Evolutionary conservation across 1,140 invertebrate genomes (phyloP), one percentile per base, ranked within the genome.

Genomic region (Artemia franciscana): DNA sequence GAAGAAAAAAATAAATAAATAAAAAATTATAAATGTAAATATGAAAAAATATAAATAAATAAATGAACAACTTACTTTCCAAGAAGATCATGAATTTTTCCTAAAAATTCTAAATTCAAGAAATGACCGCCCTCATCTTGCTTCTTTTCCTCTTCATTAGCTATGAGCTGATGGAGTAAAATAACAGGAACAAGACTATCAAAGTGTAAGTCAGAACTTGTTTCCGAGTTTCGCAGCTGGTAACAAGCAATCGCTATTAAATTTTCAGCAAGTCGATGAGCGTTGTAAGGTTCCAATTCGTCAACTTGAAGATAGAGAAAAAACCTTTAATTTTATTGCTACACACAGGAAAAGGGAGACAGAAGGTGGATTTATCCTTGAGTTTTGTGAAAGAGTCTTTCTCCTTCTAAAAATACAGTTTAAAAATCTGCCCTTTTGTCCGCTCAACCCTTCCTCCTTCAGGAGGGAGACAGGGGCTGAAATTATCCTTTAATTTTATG

Each of bases 31-130:
- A n/a, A n/a, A n/a, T n/a, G n/a, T n/a, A n/a, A n/a, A n/a, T n/a
- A n/a, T n/a, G n/a, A n/a, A n/a, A n/a, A n/a, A n/a, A n/a, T n/a
- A n/a, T n/a, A n/a, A n/a, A n/a, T n/a, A n/a, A n/a, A n/a, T n/a
- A n/a, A n/a, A n/a, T n/a, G n/a, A n/a, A n/a, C n/a, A n/a, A 61
- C 69, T 72, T 73, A 80, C 71, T 76, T 78, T 65, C 86, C 86
- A 28, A 91, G 76, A 70, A 87, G 86, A 66, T 92, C 86, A 73
- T 94, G 91, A 12, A 80, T 86, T 62, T 82, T 82, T 67, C 88
- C 84, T 28, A 94, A 75, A 58, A 92, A 77, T 72, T 82, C 79
- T 1, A 91, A 73, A 4, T 88, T 88, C 15, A 82, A 75, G 5
- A 85, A 85, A 25, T 88, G 73, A 23, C 80, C 78, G 26, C 81